A percentile compares a stretch with the other conserved stretches of the same genome.
Evolutionary conservation across 2,797 vertebrate genomes (phyloP).

Genomic region (Carapus acus): DNA sequence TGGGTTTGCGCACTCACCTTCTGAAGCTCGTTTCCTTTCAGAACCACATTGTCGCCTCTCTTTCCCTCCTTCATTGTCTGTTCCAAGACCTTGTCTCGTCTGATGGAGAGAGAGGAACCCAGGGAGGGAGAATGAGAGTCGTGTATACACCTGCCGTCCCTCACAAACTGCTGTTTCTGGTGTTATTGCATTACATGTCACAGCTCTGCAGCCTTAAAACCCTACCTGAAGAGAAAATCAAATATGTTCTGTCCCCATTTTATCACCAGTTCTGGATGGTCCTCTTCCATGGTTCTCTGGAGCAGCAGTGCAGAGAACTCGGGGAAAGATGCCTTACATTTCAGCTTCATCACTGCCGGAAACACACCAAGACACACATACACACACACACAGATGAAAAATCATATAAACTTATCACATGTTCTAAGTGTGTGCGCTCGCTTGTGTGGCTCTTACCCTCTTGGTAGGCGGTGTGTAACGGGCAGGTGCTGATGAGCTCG

Average conservation of each 20-base stretch:
- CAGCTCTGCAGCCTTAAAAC: too few relatives aligned
- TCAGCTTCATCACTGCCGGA: constrained; percentile 82
- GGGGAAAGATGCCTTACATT: constrained; percentile 74
- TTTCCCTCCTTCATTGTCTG: constrained; percentile 18
- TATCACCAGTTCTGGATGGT: constrained; percentile 69
- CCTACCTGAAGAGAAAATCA: constrained; percentile 76
- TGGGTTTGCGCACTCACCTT: constrained; percentile 43
- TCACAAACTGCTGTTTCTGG: too few relatives aligned
- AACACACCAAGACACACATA: constrained; percentile 18
- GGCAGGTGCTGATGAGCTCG: constrained; percentile 71
- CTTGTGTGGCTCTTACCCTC: constrained; percentile 62
- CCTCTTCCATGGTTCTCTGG: constrained; percentile 78
- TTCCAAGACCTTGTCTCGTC: constrained; percentile 33
- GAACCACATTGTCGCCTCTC: background rate
- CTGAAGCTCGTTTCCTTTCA: constrained; percentile 25
- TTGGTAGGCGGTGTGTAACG: constrained; percentile 65
- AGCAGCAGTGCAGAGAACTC: constrained; percentile 82
- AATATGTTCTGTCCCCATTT: constrained; percentile 71
- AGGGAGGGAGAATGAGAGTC: too few relatives aligned
- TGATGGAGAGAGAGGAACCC: constrained; percentile 41
- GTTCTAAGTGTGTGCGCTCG: background rate
- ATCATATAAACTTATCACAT: background rate
- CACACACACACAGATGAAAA: background rate
- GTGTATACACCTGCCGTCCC: too few relatives aligned
- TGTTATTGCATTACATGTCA: too few relatives aligned